These are phyloP conservation scores for Trissolcus japonicus DNA, from an alignment of 2,888 invertebrate genomes.

Conservation along the genomic window DNA sequence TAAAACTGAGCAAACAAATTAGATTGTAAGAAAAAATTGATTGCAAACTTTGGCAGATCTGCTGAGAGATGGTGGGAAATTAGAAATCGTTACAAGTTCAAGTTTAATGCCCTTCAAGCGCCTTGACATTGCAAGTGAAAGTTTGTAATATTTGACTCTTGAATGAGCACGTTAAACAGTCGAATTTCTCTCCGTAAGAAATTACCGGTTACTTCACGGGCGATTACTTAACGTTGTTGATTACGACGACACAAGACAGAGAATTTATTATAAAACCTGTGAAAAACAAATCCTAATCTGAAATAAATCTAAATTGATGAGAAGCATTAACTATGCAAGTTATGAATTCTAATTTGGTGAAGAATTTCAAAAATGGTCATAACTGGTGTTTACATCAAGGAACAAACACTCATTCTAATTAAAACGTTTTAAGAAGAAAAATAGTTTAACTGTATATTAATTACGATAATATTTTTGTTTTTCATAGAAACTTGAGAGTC, in stretches of 20 bases:
- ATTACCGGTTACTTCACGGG: constrained; percentile 28
- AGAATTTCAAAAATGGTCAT: too few relatives aligned
- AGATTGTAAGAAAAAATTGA: background rate
- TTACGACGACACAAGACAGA: constrained; percentile 6
- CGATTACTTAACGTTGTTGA: constrained; percentile 18
- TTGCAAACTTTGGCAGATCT: background rate
- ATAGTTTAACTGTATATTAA: too few relatives aligned
- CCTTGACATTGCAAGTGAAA: constrained; percentile 45
- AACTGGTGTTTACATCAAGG: too few relatives aligned
- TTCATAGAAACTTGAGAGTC: too few relatives aligned
- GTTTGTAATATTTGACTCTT: constrained; percentile 40
- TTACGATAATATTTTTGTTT: too few relatives aligned
- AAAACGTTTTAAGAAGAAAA: too few relatives aligned
- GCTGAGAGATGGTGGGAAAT: background rate
- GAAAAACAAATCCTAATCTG: too few relatives aligned
- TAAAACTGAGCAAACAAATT: background rate
- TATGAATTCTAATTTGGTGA: too few relatives aligned
- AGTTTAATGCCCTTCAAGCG: constrained; percentile 24
- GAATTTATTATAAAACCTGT: background rate
- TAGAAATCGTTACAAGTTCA: constrained; percentile 25
- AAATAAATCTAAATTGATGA: too few relatives aligned
- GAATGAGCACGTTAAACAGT: constrained; percentile 33
- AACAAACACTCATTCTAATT: too few relatives aligned
- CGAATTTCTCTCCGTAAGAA: constrained; percentile 30
- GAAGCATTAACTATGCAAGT: too few relatives aligned